Evolutionary conservation across 2,888 invertebrate species (phyloP).

Genomic region (Hyposoter dolosus): DNA sequence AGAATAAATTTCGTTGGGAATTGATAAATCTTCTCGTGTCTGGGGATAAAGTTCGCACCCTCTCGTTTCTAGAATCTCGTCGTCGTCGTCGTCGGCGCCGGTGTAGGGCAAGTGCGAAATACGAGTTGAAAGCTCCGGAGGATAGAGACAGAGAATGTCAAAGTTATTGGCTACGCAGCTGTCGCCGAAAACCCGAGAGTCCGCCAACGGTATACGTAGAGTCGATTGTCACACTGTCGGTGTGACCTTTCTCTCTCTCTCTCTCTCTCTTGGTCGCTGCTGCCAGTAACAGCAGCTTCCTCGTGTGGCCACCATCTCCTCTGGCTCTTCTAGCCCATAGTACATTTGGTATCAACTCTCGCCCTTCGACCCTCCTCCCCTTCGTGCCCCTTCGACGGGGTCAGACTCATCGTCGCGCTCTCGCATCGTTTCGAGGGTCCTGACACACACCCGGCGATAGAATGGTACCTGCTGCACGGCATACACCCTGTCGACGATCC

Average conservation of each 20-base stretch:
- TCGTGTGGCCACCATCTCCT: conserved; percentile 62
- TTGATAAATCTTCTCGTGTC: conserved; percentile 36
- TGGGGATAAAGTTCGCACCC: conserved; percentile 30
- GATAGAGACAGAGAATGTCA: conserved; percentile 69
- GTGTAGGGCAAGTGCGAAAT: conserved; percentile 42
- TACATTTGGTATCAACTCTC: conserved; percentile 33
- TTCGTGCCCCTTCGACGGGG: conserved; percentile 74
- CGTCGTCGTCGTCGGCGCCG: neutral
- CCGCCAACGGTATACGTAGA: conserved; percentile 68
- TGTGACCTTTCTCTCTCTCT: conserved; percentile 79
- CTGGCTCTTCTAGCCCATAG: conserved; percentile 10
- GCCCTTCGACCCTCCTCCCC: conserved; percentile 58
- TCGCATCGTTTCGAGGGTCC: conserved; percentile 75
- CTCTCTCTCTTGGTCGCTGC: conserved; percentile 38
- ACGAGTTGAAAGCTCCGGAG: conserved; percentile 45
- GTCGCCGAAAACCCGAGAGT: conserved; percentile 78
- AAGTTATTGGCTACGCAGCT: conserved; percentile 84
- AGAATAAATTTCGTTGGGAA: neutral
- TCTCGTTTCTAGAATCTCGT: conserved; percentile 12
- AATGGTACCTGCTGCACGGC: conserved; percentile 76
- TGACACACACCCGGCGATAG: conserved; percentile 66
- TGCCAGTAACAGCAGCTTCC: conserved; percentile 61
- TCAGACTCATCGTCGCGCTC: conserved; percentile 82
- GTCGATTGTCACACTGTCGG: conserved; percentile 83
- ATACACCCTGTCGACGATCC: conserved; percentile 71